phyloP scores from a whole-genome alignment of 2,113 vertebrate genomes.

The Sigmodon hispidus region DNA sequence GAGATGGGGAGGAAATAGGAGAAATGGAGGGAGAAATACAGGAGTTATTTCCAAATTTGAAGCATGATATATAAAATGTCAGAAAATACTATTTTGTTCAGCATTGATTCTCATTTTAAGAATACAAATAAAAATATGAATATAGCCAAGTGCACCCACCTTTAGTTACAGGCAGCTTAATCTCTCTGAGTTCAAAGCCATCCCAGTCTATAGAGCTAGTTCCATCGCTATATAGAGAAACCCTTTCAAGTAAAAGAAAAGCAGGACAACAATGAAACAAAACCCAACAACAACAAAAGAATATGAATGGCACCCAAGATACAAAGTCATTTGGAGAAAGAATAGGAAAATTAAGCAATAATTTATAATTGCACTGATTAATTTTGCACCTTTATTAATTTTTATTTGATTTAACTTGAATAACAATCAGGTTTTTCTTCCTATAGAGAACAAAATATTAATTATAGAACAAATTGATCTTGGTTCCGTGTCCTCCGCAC shows the following conservation, averaged over 20 bases:
- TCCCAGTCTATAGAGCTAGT: neutral
- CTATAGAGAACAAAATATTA: neutral
- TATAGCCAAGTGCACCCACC: neutral
- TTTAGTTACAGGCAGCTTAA: neutral
- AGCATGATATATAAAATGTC: neutral
- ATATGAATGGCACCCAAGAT: neutral
- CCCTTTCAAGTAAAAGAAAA: neutral
- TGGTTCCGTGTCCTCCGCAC: too few relatives aligned
- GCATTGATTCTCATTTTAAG: slow-evolving; percentile 8
- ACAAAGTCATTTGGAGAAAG: neutral
- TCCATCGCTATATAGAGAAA: neutral
- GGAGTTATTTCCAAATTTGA: neutral
- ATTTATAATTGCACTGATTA: neutral
- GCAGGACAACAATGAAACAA: neutral
- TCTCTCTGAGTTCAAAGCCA: neutral
- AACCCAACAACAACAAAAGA: neutral
- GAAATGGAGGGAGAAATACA: neutral
- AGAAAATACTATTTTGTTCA: too few relatives aligned
- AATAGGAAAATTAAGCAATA: neutral
- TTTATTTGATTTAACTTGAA: neutral
- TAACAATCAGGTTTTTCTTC: neutral
- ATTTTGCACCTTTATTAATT: neutral
- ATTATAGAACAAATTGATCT: neutral
- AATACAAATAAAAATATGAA: neutral
- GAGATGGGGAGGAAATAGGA: neutral